Evolutionary conservation across 1,140 invertebrate genomes (phyloP).

Genomic region (Drosophila eugracilis): DNA sequence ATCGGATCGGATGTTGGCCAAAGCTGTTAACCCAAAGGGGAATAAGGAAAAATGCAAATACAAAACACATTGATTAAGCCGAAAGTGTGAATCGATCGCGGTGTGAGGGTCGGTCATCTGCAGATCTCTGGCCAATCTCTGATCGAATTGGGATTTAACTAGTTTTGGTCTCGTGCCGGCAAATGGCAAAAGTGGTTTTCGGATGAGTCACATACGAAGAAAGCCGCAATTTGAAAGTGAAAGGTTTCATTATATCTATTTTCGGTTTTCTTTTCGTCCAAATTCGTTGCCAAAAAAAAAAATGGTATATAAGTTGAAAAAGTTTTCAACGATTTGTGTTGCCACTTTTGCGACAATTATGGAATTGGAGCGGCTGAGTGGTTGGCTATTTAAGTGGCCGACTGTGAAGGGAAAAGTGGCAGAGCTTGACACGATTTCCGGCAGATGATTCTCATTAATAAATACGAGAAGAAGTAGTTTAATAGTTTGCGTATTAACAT

Average conservation of each 20-base stretch:
- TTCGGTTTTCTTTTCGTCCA: conserved; percentile 16
- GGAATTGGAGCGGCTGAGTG: conserved; percentile 47
- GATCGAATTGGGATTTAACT: conserved; percentile 11
- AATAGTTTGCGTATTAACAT: conserved; percentile 47
- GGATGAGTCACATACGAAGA: conserved; percentile 38
- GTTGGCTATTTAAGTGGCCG: conserved; percentile 30
- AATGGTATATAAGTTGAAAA: conserved; percentile 58
- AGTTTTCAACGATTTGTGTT: conserved; percentile 53
- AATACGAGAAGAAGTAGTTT: conserved; percentile 47
- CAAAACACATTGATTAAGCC: conserved; percentile 42
- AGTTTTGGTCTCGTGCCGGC: conserved; percentile 42
- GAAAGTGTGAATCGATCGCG: conserved; percentile 46
- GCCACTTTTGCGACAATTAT: conserved; percentile 60
- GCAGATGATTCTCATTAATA: conserved; percentile 52
- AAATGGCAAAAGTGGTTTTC: conserved; percentile 26
- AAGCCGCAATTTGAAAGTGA: conserved; percentile 43
- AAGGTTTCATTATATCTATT: conserved; percentile 35
- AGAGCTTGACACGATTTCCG: conserved; percentile 48
- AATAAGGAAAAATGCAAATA: conserved; percentile 22
- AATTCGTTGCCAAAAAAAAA: conserved; percentile 20
- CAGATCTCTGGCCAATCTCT: not conserved
- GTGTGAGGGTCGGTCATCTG: conserved; percentile 21
- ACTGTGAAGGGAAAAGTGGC: conserved; percentile 18
- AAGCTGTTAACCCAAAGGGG: conserved; percentile 11
- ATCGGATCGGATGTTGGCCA: conserved; percentile 26